Conservation (phyloP, 2,888 invertebrate genomes). For the Onchidella celtica region DNA sequence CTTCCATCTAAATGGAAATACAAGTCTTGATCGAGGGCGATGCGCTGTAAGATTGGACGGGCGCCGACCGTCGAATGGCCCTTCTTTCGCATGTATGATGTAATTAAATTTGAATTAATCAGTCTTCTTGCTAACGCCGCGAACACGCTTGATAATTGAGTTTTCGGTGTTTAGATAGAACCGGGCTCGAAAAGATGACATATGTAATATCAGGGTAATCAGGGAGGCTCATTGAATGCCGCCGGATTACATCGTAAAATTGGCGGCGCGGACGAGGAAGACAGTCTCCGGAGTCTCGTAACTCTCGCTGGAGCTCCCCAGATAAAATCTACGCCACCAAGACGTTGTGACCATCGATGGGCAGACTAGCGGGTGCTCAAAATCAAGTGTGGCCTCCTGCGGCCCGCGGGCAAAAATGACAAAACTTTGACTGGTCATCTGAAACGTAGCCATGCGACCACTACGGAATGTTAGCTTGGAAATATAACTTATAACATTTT, state of each 20-base stretch:
- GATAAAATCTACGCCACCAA: conserved; percentile 25
- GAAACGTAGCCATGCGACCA: too few relatives aligned
- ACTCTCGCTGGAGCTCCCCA: conserved; percentile 21
- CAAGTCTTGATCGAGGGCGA: conserved; percentile 45
- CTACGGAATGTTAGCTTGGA: too few relatives aligned
- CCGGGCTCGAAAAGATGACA: conserved; percentile 56
- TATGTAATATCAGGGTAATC: conserved; percentile 58
- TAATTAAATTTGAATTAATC: conserved; percentile 76
- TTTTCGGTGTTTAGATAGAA: conserved; percentile 58
- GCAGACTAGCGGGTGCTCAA: conserved; percentile 34
- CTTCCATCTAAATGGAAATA: conserved; percentile 58
- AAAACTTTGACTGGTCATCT: too few relatives aligned
- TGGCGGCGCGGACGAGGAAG: conserved; percentile 32
- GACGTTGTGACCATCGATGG: conserved; percentile 26
- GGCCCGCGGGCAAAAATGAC: too few relatives aligned
- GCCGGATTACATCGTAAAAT: conserved; percentile 55
- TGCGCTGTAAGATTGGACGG: conserved; percentile 48
- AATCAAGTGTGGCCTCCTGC: too few relatives aligned
- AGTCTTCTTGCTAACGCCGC: conserved; percentile 61
- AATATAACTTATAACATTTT: too few relatives aligned
- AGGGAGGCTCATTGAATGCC: conserved; percentile 54
- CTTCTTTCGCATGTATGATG: conserved; percentile 57
- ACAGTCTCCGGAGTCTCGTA: conserved; percentile 4
- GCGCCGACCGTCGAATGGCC: conserved; percentile 30
- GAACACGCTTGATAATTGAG: conserved; percentile 60